Evolutionary conservation across 2,113 vertebrate species (phyloP), one percentile per base, ranked within the genome.

Genomic region (Orientallactaga bullata): DNA sequence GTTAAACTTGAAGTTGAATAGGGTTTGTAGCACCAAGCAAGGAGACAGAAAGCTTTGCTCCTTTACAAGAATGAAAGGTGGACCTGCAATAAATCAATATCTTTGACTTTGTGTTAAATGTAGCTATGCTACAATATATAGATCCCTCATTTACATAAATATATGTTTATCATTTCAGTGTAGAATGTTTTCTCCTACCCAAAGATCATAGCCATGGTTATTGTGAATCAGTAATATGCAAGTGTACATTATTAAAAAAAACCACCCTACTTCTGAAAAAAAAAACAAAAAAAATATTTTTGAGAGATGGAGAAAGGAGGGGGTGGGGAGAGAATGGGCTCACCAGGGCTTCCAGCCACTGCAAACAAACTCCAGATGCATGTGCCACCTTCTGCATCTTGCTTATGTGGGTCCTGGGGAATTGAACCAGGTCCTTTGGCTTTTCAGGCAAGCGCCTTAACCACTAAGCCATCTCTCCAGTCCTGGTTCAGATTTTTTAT

Each of bases 41-140:
- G 35, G 69, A 94, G 68, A 91, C 15, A 51, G 7, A 77, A 85
- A 85, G 37, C 61, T 72, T 92, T 89, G 51, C 85, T 78, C 65
- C 72, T 26, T 87, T 96, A n/a, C n/a, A 96, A 92, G 95, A 94
- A 78, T 39, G n/a, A 84, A 93, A 95, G 90, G 71, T 65, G 84
- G 60, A 92, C n/a, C 87, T 93, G 93, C 77, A 94, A 4, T 83
- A 90, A 90, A 89, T 74, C 58, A 72, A 47, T 89, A 84, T 82
- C 97, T 95, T 89, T 85, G 16, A 69, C 97, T 96, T 94, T 61
- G 86, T 85, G n/a, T 95, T 91, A 77, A 79, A 73, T 95, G 35
- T 95, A 79, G 58, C 30, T 90, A 66, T 92, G n/a, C 51, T 89
- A 94, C 74, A 82, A 90, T n/a, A 89, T 85, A 90, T 32, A 90